A percentile compares a stretch with the other conserved stretches of the same genome.
phyloP scores from a whole-genome alignment of 2,888 invertebrate species.

The Ischnura elegans region DNA sequence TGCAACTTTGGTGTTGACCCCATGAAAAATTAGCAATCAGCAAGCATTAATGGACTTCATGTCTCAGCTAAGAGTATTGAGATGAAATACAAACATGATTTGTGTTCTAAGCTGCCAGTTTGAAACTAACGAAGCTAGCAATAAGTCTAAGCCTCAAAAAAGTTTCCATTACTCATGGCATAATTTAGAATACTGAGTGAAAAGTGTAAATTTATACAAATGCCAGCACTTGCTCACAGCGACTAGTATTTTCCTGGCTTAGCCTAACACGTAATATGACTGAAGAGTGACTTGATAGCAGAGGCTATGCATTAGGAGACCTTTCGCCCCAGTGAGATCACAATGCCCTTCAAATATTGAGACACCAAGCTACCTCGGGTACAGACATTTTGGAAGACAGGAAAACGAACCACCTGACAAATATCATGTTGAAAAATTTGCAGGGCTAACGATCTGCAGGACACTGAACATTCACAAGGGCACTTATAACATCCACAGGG shows the following conservation, averaged over 20 bases:
- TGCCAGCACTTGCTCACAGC: neutral
- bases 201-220: neutral
- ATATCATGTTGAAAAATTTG: neutral
- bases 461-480: conserved; percentile 24
- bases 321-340: neutral
- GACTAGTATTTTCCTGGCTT: neutral
- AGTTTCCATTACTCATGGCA: neutral
- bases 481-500: neutral
- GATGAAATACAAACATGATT: neutral
- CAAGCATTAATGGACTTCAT: neutral
- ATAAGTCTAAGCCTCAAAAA: neutral
- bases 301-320: neutral
- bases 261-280: neutral
- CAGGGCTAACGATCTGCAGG: neutral
- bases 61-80: neutral
- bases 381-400: conserved; percentile 2
- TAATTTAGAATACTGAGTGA: neutral
- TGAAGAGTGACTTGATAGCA: neutral
- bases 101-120: conserved; percentile 8
- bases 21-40: neutral
- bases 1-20: neutral
- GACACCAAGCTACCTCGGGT: conserved; percentile 20
- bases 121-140: neutral
- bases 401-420: conserved; percentile 35
- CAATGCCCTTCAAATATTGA: neutral